These are phyloP conservation scores for Serranochromis macrocephalus DNA, from an alignment of 2,113 vertebrate species.

Conservation along the genomic window DNA sequence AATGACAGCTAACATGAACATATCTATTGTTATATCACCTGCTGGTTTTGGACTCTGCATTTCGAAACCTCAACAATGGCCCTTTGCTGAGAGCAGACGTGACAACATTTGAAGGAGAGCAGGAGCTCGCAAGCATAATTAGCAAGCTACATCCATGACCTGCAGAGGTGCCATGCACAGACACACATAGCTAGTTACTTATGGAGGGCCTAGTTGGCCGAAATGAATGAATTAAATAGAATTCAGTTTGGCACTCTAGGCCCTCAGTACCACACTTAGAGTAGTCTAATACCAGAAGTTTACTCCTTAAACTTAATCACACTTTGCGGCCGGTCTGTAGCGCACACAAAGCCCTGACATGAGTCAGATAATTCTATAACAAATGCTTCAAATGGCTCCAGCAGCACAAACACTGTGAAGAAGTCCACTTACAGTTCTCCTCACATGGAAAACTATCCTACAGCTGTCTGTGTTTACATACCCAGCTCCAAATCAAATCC, in stretches of 20 bases:
- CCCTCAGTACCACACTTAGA: neutral
- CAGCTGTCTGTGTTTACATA: neutral
- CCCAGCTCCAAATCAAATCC: neutral
- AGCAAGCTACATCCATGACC: neutral
- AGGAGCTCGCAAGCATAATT: neutral
- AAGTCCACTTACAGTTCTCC: neutral
- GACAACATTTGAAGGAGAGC: neutral
- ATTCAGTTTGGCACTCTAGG: neutral
- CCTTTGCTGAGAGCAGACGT: accelerated
- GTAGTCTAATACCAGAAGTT: neutral
- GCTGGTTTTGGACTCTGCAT: neutral
- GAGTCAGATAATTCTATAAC: neutral
- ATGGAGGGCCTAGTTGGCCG: neutral
- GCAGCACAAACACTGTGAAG: neutral
- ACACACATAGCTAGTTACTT: neutral
- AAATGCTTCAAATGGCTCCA: neutral
- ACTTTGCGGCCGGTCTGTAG: neutral
- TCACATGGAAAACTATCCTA: neutral
- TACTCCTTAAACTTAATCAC: neutral
- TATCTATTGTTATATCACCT: neutral
- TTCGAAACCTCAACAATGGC: neutral
- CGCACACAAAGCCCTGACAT: neutral
- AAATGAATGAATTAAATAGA: neutral
- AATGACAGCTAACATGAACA: neutral
- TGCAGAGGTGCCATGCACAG: accelerated